A percentile compares a stretch with the other conserved stretches of the same genome.
Evolutionary conservation across 2,888 invertebrate species (phyloP).

Genomic region (Thymelicus acteon): DNA sequence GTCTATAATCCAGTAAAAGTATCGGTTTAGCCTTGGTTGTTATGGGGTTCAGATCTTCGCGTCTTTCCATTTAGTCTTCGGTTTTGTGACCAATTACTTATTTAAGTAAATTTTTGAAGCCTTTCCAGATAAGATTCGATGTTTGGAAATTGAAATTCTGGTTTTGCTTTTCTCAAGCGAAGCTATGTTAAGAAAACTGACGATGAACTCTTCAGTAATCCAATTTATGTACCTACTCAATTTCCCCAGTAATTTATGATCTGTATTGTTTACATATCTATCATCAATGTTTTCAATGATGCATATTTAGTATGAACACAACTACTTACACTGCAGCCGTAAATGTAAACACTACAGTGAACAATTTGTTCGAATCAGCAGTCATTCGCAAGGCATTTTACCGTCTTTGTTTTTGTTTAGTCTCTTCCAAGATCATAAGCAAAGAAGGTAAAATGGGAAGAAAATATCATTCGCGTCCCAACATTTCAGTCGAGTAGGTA

Average conservation of each 20-base stretch:
- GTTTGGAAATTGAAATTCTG: too few relatives aligned
- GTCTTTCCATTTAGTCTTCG: too few relatives aligned
- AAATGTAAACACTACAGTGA: constrained; percentile 52
- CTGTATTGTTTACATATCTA: constrained; percentile 10
- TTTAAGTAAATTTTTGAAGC: too few relatives aligned
- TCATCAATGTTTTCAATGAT: constrained; percentile 2
- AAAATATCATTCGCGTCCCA: constrained; percentile 20
- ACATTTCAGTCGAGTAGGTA: constrained; percentile 14
- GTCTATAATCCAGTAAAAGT: too few relatives aligned
- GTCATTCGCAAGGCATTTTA: constrained; percentile 52
- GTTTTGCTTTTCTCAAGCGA: too few relatives aligned
- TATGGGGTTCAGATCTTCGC: too few relatives aligned
- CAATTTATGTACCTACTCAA: too few relatives aligned
- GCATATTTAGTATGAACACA: constrained; percentile 9
- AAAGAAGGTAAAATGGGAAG: constrained; percentile 47
- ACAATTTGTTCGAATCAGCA: constrained; percentile 54
- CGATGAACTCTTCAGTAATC: too few relatives aligned
- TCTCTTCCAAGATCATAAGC: constrained; percentile 59
- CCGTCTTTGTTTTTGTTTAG: constrained; percentile 60
- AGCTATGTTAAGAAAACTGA: too few relatives aligned
- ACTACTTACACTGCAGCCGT: not conserved
- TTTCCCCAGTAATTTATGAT: not conserved
- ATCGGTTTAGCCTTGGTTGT: too few relatives aligned
- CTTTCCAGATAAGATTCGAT: too few relatives aligned
- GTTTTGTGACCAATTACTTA: too few relatives aligned